Evolutionary conservation across 1,140 invertebrate species (phyloP), one percentile per base, ranked within the genome.

Genomic region (Tribolium castaneum): DNA sequence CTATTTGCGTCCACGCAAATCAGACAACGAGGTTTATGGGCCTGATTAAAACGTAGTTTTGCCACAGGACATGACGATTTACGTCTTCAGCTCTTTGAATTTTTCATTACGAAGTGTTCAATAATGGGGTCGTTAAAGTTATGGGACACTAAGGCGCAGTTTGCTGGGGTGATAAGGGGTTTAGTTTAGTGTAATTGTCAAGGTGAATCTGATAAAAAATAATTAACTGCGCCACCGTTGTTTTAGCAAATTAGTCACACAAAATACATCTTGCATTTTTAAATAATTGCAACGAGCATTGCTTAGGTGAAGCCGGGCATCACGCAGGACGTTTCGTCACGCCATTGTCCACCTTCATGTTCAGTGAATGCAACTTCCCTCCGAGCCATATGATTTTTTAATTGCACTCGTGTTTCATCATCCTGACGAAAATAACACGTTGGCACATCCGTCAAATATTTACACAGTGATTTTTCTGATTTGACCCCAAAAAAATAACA

Each of bases 401-500:
- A 52, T 52, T 52, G 7, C 51, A 52, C 51, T 12, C 59, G 4
- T 30, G 13, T 66, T 66, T 66, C 59, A 66, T 66, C 59, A 66
- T 66, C 1, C n/a, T 35, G 59, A 66, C 59, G 16, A 30, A 66
- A 66, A 66, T 66, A 66, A 66, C 59, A 35, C 19, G 54, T 59
- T 59, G 54, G 54, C 54, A 59, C 59, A 66, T 66, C 59, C 25
- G 30, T 66, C 59, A 66, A 45, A 66, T 66, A 66, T 66, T 66
- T 66, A 66, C 59, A 66, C 30, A 14, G 30, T 14, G 59, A 12
- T 66, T 66, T 35, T 35, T 35, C 34, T 66, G 12, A 66, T 5
- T 35, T 35, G n/a, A 19, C 51, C 16, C 12, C 10, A 52, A 14
- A 19, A 16, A 19, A 14, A 14, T 19, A 19, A 52, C 12, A 52